Conservation (phyloP, 2,797 vertebrate species). For the Geotrypetes seraphini region DNA sequence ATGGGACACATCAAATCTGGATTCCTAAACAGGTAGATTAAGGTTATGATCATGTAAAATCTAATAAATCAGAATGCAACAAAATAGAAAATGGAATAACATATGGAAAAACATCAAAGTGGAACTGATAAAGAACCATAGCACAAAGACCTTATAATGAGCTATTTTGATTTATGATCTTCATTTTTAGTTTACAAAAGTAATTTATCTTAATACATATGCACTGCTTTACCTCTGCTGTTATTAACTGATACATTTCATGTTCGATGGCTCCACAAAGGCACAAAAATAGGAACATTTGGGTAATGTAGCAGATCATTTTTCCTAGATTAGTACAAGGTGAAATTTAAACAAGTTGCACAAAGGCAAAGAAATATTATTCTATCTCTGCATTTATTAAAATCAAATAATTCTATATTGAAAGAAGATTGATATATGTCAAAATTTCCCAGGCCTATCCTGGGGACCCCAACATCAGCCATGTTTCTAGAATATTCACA, state of each 20-base stretch:
- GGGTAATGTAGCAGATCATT: constrained; percentile 25
- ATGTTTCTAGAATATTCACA: too few species aligned
- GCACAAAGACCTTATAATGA: constrained; percentile 27
- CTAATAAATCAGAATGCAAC: too few species aligned
- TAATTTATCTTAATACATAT: constrained; percentile 40
- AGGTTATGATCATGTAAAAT: too few species aligned
- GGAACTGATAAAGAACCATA: constrained; percentile 27
- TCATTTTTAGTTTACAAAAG: constrained; percentile 38
- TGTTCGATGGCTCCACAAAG: constrained; percentile 15
- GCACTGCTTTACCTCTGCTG: constrained; percentile 20
- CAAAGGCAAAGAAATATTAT: not conserved
- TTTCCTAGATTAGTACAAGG: constrained; percentile 13
- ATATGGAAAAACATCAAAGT: constrained; percentile 16
- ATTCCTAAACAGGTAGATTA: too few species aligned
- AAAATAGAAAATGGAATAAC: not conserved
- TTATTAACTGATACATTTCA: constrained; percentile 32
- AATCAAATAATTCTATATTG: too few species aligned
- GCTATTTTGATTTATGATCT: constrained; percentile 42
- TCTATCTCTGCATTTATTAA: constrained; percentile 1
- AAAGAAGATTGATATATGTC: too few species aligned
- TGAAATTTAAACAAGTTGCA: constrained; percentile 22
- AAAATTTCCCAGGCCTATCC: too few species aligned
- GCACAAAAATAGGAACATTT: constrained; percentile 8
- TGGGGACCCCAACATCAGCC: too few species aligned
- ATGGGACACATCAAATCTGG: too few species aligned